phyloP scores from a whole-genome alignment of 1,140 invertebrate species.

The Gonatopus flavifemur region DNA sequence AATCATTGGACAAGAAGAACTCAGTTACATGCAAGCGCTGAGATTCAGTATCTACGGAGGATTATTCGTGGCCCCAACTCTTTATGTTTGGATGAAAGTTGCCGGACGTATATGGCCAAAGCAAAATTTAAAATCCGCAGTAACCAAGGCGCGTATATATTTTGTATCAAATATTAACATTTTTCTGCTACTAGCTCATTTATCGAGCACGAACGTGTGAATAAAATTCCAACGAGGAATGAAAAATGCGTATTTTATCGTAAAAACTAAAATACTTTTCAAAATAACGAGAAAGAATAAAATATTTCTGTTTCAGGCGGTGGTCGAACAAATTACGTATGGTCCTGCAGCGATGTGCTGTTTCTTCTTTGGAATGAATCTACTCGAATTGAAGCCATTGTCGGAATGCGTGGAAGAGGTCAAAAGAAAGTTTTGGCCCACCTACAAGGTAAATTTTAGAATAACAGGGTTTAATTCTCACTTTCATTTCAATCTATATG shows the following conservation, averaged over 20 bases:
- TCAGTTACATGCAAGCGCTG: conserved; percentile 62
- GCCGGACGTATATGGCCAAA: conserved; percentile 67
- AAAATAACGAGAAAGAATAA: conserved; percentile 4
- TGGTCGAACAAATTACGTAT: conserved; percentile 80
- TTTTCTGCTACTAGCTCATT: not conserved
- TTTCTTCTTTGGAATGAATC: conserved; percentile 80
- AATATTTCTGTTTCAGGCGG: conserved; percentile 63
- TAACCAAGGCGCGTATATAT: conserved; percentile 64
- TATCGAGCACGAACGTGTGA: no score
- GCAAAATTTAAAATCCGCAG: conserved; percentile 63
- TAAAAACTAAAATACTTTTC: not conserved
- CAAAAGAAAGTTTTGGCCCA: conserved; percentile 74
- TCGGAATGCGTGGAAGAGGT: conserved; percentile 70
- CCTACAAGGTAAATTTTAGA: conserved; percentile 69
- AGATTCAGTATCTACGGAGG: conserved; percentile 71
- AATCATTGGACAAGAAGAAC: conserved; percentile 58
- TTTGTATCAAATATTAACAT: not conserved
- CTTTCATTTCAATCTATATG: conserved; percentile 8
- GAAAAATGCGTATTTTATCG: no score
- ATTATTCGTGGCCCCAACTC: conserved; percentile 70
- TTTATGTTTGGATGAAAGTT: conserved; percentile 71
- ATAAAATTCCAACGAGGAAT: no score
- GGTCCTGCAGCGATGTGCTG: conserved; percentile 76
- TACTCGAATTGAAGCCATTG: conserved; percentile 73
- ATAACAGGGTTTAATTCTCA: not conserved